Evolutionary conservation across 2,888 invertebrate genomes (phyloP).

Genomic region (Philaethria dido): DNA sequence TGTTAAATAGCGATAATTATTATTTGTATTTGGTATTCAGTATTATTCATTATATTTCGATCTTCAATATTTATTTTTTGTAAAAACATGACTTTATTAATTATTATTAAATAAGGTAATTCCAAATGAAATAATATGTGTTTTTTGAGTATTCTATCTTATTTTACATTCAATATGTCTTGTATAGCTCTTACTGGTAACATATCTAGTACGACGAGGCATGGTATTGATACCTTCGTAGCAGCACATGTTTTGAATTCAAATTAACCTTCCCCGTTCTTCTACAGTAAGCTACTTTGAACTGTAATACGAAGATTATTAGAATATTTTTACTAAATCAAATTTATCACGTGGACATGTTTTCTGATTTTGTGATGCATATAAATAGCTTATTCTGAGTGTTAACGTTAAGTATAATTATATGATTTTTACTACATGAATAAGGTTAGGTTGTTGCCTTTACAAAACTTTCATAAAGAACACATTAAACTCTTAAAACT

Average conservation of each 20-base stretch:
- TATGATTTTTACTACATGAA: constrained; percentile 13
- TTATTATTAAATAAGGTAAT: neutral
- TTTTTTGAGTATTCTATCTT: neutral
- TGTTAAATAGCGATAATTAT: too few species aligned
- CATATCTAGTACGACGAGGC: constrained; percentile 48
- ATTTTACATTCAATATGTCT: neutral
- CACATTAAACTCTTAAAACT: neutral
- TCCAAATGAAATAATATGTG: neutral
- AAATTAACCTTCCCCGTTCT: constrained; percentile 50
- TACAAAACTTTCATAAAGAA: neutral
- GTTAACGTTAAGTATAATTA: constrained; percentile 35
- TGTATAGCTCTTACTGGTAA: constrained; percentile 16
- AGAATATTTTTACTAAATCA: constrained; percentile 40
- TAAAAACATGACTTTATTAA: too few species aligned
- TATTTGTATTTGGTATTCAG: too few species aligned
- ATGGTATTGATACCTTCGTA: constrained; percentile 51
- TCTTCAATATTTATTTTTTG: too few species aligned
- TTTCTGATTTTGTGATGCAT: constrained; percentile 46
- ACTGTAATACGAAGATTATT: constrained; percentile 44
- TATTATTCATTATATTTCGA: too few species aligned
- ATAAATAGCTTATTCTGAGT: constrained; percentile 46
- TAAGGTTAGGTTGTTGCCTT: neutral
- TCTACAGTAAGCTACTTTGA: constrained; percentile 48
- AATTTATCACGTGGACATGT: constrained; percentile 35
- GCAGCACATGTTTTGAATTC: constrained; percentile 54